Evolutionary conservation across 2,113 vertebrate genomes (phyloP).

Genomic region (Brachyistius frenatus): DNA sequence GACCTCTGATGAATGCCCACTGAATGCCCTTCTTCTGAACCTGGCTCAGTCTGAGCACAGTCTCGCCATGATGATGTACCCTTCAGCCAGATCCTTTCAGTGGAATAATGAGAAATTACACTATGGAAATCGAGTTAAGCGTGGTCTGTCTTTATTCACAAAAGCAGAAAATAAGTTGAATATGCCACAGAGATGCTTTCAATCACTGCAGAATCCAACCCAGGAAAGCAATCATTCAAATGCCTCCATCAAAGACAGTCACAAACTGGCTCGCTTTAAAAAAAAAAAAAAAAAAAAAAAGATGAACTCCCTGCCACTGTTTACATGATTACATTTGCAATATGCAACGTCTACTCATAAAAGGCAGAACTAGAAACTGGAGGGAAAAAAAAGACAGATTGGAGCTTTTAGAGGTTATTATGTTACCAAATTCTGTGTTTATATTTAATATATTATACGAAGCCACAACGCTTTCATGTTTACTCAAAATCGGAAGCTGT

Average conservation of each 20-base stretch:
- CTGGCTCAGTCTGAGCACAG: not conserved
- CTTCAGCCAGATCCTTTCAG: conserved; percentile 6
- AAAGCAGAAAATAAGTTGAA: conserved; percentile 19
- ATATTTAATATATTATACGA: not conserved
- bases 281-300: too few species aligned
- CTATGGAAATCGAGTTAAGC: conserved; percentile 9
- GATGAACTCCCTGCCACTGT: not conserved
- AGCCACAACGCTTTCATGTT: not conserved
- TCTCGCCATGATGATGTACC: not conserved
- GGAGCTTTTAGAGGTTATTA: not conserved
- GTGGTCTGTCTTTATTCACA: not conserved
- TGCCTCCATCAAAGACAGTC: conserved; percentile 9
- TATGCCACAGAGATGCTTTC: conserved; percentile 6
- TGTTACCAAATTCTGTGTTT: not conserved
- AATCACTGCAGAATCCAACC: not conserved
- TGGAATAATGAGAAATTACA: conserved; percentile 4
- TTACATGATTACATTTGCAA: conserved; percentile 9
- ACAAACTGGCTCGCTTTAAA: not conserved
- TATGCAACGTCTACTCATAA: not conserved
- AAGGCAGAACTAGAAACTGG: not conserved
- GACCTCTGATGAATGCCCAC: not conserved
- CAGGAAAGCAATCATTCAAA: conserved; percentile 5
- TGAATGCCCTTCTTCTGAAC: not conserved
- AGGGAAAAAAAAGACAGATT: not conserved
- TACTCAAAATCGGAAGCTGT: not conserved